Conservation (phyloP, 2,113 vertebrate genomes). For the Bos taurus region DNA sequence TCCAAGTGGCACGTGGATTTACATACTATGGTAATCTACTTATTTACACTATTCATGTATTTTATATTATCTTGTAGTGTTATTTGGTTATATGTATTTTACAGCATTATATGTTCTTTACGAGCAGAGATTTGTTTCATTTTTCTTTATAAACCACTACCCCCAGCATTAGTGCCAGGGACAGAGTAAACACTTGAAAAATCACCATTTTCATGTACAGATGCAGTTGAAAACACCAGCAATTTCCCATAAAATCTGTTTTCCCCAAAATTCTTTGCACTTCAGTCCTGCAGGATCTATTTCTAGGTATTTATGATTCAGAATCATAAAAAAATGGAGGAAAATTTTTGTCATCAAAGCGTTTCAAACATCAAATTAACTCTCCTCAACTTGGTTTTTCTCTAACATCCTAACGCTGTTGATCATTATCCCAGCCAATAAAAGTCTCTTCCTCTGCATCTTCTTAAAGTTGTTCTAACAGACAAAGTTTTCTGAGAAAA, state of each 20-base stretch:
- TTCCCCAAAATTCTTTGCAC: background rate
- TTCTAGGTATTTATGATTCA: background rate
- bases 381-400: background rate
- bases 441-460: background rate
- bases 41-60: background rate
- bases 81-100: background rate
- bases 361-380: background rate
- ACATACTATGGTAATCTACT: background rate
- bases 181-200: background rate
- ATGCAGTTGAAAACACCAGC: background rate
- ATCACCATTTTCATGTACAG: background rate
- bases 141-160: background rate
- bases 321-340: background rate
- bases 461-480: constrained; percentile 34
- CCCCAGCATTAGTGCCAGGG: background rate
- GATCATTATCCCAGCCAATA: background rate
- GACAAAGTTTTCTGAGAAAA: constrained; percentile 64
- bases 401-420: background rate
- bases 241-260: background rate
- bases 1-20: background rate
- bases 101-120: background rate
- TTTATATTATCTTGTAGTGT: background rate
- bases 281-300: background rate
- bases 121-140: background rate
- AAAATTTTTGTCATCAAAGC: constrained; percentile 13